phyloP scores from a whole-genome alignment of 2,113 vertebrate genomes.

The Xyrauchen texanus region DNA sequence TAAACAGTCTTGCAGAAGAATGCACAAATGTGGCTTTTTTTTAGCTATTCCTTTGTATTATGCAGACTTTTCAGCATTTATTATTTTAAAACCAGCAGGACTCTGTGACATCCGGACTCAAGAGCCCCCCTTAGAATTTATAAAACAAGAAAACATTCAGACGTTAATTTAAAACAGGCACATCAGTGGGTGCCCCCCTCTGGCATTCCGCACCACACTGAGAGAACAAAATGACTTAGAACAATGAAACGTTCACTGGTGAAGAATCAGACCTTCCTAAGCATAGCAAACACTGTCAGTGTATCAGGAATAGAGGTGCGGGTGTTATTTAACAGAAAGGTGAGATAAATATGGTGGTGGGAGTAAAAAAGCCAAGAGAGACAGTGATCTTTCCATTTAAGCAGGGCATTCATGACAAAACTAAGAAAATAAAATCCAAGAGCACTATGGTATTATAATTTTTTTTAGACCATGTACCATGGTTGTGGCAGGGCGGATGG shows the following conservation, averaged over 20 bases:
- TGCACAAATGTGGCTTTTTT: slow-evolving; percentile 33
- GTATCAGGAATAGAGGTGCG: background rate
- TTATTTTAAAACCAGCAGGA: slow-evolving; percentile 52
- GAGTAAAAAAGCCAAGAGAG: too few species aligned
- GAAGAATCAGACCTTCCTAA: slow-evolving; percentile 12
- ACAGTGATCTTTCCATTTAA: too few species aligned
- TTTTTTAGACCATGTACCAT: too few species aligned
- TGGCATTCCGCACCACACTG: slow-evolving; percentile 30
- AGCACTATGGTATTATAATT: too few species aligned
- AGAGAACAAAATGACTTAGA: slow-evolving; percentile 47
- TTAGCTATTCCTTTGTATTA: slow-evolving; percentile 40
- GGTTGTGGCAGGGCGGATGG: too few species aligned
- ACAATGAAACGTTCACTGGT: slow-evolving; percentile 49
- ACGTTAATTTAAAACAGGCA: slow-evolving; percentile 51
- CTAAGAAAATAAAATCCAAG: too few species aligned
- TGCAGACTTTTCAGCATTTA: slow-evolving; percentile 29
- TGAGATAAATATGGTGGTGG: background rate
- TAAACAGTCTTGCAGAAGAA: slow-evolving; percentile 34
- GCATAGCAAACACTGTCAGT: background rate
- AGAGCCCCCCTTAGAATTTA: slow-evolving; percentile 24
- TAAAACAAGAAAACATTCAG: slow-evolving; percentile 30
- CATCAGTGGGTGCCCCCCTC: slow-evolving; percentile 27
- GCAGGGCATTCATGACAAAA: too few species aligned
- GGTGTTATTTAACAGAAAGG: background rate
- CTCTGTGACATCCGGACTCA: slow-evolving; percentile 44